A percentile compares a stretch with the other conserved stretches of the same genome.
Evolutionary conservation across 92 coral and sea anemone species (phyloP).

Genomic region (Epizoanthus rinbou): DNA sequence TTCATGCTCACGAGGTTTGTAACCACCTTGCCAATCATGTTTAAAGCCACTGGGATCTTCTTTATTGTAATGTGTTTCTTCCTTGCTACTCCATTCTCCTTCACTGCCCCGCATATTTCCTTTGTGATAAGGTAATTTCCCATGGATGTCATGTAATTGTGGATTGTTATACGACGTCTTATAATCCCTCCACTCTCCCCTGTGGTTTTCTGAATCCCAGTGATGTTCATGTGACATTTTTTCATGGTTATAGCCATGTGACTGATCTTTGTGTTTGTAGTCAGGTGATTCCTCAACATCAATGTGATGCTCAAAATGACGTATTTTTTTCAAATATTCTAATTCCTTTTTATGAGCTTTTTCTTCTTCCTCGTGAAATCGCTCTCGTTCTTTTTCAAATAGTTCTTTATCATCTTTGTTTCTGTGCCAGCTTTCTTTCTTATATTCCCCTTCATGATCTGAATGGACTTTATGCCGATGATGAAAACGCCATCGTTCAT

Average conservation of each 20-base stretch:
- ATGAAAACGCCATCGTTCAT: background rate
- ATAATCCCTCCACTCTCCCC: background rate
- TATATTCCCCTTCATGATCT: background rate
- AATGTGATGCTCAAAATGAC: conserved; percentile 26
- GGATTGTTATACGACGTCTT: background rate
- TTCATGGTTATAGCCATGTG: background rate
- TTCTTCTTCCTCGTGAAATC: conserved; percentile 32
- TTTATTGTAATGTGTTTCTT: background rate
- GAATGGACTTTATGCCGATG: conserved; percentile 4
- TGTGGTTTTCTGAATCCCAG: background rate
- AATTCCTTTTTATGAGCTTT: conserved; percentile 30
- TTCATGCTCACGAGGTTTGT: background rate
- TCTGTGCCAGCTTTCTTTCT: conserved; percentile 3
- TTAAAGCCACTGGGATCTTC: background rate
- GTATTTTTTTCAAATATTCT: conserved; percentile 34
- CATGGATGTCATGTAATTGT: background rate
- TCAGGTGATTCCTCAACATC: background rate
- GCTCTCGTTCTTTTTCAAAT: conserved; percentile 23
- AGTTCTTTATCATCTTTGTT: conserved; percentile 14
- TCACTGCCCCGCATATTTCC: background rate
- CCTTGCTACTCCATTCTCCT: conserved; percentile 1
- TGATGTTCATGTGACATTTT: background rate
- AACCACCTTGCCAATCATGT: background rate
- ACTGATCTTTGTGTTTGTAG: background rate
- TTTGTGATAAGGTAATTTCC: background rate